Evolutionary conservation across 2,797 vertebrate species (phyloP).

Genomic region (Hyperoplus lanceolatus): DNA sequence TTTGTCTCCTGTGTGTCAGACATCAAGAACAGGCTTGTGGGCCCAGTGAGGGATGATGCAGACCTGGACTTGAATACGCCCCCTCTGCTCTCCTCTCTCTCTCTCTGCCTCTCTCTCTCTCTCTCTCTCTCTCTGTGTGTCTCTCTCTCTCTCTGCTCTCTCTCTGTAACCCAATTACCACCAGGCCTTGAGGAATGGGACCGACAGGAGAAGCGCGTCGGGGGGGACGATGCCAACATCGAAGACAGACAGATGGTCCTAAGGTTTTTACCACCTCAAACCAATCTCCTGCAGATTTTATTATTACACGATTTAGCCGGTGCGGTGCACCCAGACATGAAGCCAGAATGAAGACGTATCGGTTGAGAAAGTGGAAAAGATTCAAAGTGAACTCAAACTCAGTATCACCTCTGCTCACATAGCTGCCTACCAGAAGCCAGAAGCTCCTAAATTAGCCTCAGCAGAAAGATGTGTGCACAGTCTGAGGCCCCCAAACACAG

Average conservation of each 20-base stretch:
- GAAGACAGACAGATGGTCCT: constrained; percentile 75
- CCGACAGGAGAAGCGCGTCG: constrained; percentile 48
- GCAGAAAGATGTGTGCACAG: constrained; percentile 28
- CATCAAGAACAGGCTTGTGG: constrained; percentile 73
- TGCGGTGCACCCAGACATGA: constrained; percentile 56
- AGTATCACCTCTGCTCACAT: constrained; percentile 13
- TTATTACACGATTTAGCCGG: constrained; percentile 44
- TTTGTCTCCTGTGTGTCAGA: constrained; percentile 59
- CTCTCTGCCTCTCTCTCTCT: constrained; percentile 12
- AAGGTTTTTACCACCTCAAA: constrained; percentile 68
- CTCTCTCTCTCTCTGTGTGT: background rate
- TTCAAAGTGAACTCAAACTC: constrained; percentile 30
- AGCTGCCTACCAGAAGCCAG: constrained; percentile 20
- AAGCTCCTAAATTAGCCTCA: constrained; percentile 41
- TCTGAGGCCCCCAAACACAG: constrained; percentile 37
- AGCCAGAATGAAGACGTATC: constrained; percentile 52
- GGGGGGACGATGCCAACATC: constrained; percentile 66
- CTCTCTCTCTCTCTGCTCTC: constrained; percentile 18
- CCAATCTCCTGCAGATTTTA: constrained; percentile 57
- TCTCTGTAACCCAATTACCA: constrained; percentile 73
- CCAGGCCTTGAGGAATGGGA: constrained; percentile 63
- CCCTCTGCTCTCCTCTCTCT: constrained; percentile 17
- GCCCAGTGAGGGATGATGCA: constrained; percentile 50
- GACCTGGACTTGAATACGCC: constrained; percentile 48
- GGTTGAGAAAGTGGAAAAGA: constrained; percentile 40